Base-by-base conservation (phyloP, 2,113 vertebrate species). In the Hiodon alosoides region DNA sequence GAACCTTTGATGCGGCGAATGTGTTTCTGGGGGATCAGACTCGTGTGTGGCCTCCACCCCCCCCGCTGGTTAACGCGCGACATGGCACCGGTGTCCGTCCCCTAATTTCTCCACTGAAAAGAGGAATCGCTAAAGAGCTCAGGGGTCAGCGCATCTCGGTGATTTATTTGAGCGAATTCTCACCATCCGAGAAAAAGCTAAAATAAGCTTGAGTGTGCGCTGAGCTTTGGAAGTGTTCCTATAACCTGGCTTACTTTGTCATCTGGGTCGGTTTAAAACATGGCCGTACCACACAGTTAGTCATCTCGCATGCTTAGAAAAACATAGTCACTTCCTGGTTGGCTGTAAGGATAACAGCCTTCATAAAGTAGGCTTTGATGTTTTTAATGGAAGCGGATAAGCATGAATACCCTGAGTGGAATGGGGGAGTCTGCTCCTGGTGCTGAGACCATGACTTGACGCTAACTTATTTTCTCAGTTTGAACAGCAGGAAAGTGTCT, bases 1-100 rank as follows among this genome's bases (percentile, higher is more conserved):
- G 83, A 77, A 69, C 31, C 84, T 90, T 90, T 90, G 84, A 92
- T 90, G 90, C 89, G 89, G 89, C 78, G 66, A 55, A 17, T 76
- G 81, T 81, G 85, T 82, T 86, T 90, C 84, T 85, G 86, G 82
- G 78, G 82, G 75, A 79, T 79, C 85, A 77, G 81, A 81, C 78
- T 78, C 82, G 83, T 79, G 83, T 80, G 60, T 13, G 78, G 81
- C 77, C 86, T 83, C 78, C 86, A 87, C 85, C 82, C 83, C 81
- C 83, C 82, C 87, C 48, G 14, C 78, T 79, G 69, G 69, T 85
- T 89, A 80, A 86, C 81, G 85, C 86, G 82, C 84, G 82, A 84
- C 79, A 84, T 81, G 69, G 83, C 84, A 84, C 31, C 31, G 31
- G 31, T 31, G 31, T 31, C 31, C 31, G 31, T 31, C 31, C 31